Evolutionary conservation across 2,888 invertebrate species (phyloP), one percentile per base, ranked within the genome.

Genomic region (Phengaris alcon): DNA sequence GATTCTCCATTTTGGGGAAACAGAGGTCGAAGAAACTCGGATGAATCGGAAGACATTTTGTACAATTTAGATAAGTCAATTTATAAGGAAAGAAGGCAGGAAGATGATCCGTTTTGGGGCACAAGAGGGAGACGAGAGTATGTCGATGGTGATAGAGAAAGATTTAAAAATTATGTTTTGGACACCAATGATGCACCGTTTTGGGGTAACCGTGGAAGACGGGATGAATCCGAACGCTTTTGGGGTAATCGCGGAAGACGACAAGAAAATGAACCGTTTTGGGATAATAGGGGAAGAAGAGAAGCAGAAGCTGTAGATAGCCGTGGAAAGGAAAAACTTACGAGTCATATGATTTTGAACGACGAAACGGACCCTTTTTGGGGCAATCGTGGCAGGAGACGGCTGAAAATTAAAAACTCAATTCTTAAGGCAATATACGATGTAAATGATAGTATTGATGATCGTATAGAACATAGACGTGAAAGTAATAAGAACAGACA

Each of bases 231-330:
- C 13, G 84, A 86, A 76, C 87, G 87, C 6, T 88, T 89, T 79
- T 86, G 85, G 85, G 85, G 84, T n/a, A 84, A 84, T 76, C 84
- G 87, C 51, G 89, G 87, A 12, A 83, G 86, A 77, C 82, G 86
- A 51, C 84, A 87, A n/a, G 87, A 88, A 3, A 69, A 77, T n/a
- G 84, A 86, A 77, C 87, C 87, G 6, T 88, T 89, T 79, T 86
- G 85, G 85, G 85, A 83, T 13, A 84, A 82, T 68, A 80, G 85
- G 74, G 86, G 84, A 5, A 82, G 83, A 76, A 79, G 83, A 74
- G 79, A 84, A 59, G 82, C 81, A 2, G 83, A 83, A 8, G 91
- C 92, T 5, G 93, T 93, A 81, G 93, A 91, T 15, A 91, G 88
- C 73, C 83, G 91, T 68, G 93, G 93, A 13, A 81, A 83, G 77